phyloP scores from a whole-genome alignment of 2,797 vertebrate species.

The Margarornis squamiger region DNA sequence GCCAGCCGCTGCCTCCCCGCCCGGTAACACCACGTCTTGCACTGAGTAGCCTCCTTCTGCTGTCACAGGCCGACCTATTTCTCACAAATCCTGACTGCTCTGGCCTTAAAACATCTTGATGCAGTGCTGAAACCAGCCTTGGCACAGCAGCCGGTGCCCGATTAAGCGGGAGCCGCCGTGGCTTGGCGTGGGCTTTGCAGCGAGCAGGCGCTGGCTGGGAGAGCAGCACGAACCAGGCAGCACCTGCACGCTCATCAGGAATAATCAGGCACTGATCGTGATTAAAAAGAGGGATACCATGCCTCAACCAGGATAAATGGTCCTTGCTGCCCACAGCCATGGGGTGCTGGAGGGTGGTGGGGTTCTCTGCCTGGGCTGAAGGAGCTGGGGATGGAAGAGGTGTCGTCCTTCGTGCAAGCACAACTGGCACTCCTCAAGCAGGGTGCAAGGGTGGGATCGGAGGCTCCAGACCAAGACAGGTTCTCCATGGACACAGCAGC shows the following conservation, averaged over 20 bases:
- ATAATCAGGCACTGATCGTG: neutral
- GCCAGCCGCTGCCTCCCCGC: neutral
- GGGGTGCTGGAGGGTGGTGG: neutral
- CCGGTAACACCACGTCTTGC: fast-evolving
- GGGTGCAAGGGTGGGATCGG: neutral
- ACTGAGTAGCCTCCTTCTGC: conserved; percentile 10
- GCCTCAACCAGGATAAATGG: fast-evolving
- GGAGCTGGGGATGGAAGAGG: neutral
- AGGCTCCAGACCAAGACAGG: neutral
- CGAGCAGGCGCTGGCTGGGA: neutral
- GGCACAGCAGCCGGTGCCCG: neutral
- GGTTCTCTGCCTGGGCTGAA: neutral
- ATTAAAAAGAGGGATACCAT: neutral
- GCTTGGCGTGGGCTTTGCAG: conserved; percentile 3
- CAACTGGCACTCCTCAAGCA: neutral
- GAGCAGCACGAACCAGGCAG: fast-evolving
- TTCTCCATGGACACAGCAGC: neutral
- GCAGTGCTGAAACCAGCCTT: neutral
- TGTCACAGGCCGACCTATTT: conserved; percentile 53
- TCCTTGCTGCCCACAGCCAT: fast-evolving
- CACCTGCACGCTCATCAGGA: fast-evolving
- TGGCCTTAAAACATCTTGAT: conserved; percentile 60
- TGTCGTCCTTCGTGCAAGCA: neutral
- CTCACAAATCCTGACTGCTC: conserved; percentile 52
- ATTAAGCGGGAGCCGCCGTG: neutral